Evolutionary conservation across 2,797 vertebrate genomes (phyloP), one percentile per base, ranked within the genome.

Genomic region (Menidia menidia): DNA sequence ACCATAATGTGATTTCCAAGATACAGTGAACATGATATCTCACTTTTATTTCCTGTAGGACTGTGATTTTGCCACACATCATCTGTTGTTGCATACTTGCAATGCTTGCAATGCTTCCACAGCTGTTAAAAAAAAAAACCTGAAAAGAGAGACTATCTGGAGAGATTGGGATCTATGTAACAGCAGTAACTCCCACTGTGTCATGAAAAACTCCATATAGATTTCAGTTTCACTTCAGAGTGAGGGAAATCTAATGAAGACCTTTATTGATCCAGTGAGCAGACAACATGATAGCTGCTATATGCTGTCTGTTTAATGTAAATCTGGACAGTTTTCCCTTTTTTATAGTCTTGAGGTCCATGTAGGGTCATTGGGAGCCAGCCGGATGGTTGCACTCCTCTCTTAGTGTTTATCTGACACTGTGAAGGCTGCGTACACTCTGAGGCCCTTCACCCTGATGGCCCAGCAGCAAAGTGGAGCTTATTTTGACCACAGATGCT

Each of bases 371-470:
- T 41, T 59, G 55, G 58, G 60, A 65, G 45, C 39, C 51, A 19
- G 65, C 50, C 77, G 63, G 48, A 60, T 71, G 62, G 68, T 76
- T 64, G 31, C 67, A 47, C 63, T 61, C 60, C 32, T 4, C 43
- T 55, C 68, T 75, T 63, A 71, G 74, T 89, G 72, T 82, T 82
- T 69, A 48, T 80, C 45, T 60, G 69, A 55, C 68, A 61, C 62
- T 41, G 64, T 60, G 67, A 59, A 25, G 52, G 32, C 18, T 73
- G 58, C 73, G 60, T 64, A 48, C 65, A 42, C 67, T 25, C 33
- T 16, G 43, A 60, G 78, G 64, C 85, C 76, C 19, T 77, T 71
- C 68, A 83, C 58, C 66, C 18, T n/a, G 32, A 50, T 41, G 75
- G 70, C 60, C 68, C 35, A 9, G 51, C 50, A 6, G 73, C 51